Conservation (phyloP, 2,113 vertebrate species). For the Chloebia gouldiae region DNA sequence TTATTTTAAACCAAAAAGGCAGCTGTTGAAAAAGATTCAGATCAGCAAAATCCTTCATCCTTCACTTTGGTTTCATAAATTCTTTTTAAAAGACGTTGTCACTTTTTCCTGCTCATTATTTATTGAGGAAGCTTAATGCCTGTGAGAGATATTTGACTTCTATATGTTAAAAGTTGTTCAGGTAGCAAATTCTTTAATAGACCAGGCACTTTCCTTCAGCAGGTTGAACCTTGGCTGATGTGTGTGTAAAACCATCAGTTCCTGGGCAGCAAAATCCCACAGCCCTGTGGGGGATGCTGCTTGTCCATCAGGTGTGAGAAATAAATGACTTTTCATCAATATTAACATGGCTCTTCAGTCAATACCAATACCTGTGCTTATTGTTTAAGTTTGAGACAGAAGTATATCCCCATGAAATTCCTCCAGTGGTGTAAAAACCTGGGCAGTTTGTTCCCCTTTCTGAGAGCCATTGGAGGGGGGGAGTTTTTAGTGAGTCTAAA, state of each 20-base stretch:
- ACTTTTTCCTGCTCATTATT: neutral
- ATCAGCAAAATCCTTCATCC: neutral
- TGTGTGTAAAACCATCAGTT: neutral
- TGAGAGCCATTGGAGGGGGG: neutral
- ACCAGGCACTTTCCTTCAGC: neutral
- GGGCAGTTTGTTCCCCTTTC: neutral
- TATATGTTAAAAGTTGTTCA: neutral
- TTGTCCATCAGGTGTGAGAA: neutral
- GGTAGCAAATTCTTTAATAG: neutral
- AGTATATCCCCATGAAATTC: neutral
- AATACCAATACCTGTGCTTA: neutral
- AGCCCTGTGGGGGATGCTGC: neutral
- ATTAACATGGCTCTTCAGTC: neutral
- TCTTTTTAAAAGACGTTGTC: neutral
- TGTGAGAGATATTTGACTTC: neutral
- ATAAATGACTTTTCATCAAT: neutral
- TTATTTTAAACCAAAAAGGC: constrained; percentile 5
- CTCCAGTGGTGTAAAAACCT: neutral
- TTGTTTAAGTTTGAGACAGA: neutral
- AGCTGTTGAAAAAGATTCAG: neutral
- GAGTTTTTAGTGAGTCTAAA: neutral
- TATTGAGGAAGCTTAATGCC: neutral
- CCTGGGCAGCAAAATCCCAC: neutral
- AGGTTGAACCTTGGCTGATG: neutral
- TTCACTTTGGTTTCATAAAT: neutral